Evolutionary conservation across 2,888 invertebrate species (phyloP), one percentile per base, ranked within the genome.

Genomic region (Drosophila diplacantha): DNA sequence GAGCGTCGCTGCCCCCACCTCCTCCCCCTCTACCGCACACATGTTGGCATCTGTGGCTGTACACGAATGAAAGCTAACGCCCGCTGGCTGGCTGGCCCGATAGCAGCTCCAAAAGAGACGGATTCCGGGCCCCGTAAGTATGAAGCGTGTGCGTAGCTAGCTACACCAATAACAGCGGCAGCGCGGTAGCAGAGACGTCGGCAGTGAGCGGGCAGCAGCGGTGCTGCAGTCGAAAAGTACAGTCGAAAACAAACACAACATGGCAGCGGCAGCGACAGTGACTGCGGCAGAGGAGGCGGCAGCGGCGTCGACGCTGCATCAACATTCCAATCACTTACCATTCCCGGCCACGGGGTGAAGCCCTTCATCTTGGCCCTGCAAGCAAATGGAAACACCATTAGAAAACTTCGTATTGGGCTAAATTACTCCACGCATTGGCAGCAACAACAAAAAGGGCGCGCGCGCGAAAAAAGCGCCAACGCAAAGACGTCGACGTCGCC

Each of bases 331-430:
- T 62, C 38, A 93, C 95, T 94, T 92, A 97, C 97, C 93, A 95
- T 95, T 90, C 96, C 97, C 71, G 98, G 97, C 98, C 98, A 98
- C 73, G 96, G 95, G 76, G 96, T 95, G 90, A 96, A 97, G 81
- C 96, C 96, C 91, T 96, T 97, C 96, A 98, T 96, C 92, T 97
- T 97, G 62, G 97, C 97, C 97, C 97, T 98, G 92, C 78, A 92
- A 92, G 32, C 14, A 76, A 83, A 82, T 86, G 87, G 85, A 85
- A 85, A 78, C 72, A 68, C 52, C 56, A 55, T 32, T 37, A 63
- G 52, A n/a, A 57, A 52, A 52, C 32, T 47, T 55, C 51, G 41
- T 43, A 61, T 60, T 52, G 37, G 47, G 32, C 20, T 22, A 37
- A 29, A 41, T 29, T 32, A 31, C 44, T 46, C 14, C 14, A 44